phyloP scores from a whole-genome alignment of 92 coral and sea anemone species.

The Scolanthus callimorphus region DNA sequence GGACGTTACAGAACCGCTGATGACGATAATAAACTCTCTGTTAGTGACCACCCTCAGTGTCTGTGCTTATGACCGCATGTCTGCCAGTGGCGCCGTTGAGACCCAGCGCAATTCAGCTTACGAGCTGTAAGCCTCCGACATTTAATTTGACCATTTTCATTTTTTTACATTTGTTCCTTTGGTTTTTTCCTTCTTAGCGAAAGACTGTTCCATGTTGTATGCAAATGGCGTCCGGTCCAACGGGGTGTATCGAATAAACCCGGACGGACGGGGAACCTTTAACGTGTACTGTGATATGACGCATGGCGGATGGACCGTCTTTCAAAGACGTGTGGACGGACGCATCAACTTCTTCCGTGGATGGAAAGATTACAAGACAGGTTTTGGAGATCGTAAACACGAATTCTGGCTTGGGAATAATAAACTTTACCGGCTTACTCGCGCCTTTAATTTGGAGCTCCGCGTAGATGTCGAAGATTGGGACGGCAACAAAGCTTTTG shows the following conservation, averaged over 20 bases:
- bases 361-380: conserved; percentile 50
- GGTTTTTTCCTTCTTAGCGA: no score
- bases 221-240: conserved; percentile 30
- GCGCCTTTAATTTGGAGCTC: conserved; percentile 18
- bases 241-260: conserved; percentile 49
- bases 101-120: no score
- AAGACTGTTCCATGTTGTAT: conserved; percentile 39
- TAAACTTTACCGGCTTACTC: conserved; percentile 36
- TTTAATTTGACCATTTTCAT: no score
- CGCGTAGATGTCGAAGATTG: conserved; percentile 54
- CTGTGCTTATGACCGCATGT: no score
- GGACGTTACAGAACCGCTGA: no score
- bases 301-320: conserved; percentile 67
- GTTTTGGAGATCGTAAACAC: conserved; percentile 34
- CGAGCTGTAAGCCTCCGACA: no score
- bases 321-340: conserved; percentile 48
- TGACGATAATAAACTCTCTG: no score
- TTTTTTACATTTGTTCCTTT: no score
- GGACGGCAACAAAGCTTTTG: conserved; percentile 32
- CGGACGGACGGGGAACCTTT: conserved; percentile 29
- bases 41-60: no score
- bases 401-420: conserved; percentile 65
- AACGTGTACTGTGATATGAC: conserved; percentile 61
- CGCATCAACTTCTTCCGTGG: conserved; percentile 34
- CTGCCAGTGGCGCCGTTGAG: no score